Base-by-base conservation (phyloP, 2,888 invertebrate genomes). In the Trichopoda pennipes region DNA sequence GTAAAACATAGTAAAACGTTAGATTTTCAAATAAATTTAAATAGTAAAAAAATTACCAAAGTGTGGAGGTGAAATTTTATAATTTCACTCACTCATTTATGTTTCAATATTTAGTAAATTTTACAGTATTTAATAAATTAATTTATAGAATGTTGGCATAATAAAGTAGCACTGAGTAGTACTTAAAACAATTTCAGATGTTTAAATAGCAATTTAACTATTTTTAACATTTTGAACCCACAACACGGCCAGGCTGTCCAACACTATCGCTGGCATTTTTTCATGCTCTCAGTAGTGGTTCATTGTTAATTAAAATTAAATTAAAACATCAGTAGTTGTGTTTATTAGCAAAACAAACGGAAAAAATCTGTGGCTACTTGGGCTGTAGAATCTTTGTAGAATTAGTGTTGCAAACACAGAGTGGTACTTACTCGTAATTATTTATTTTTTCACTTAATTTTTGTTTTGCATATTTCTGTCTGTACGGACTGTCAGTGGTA, bases 261-360 rank as follows among this genome's bases (percentile, higher is more conserved):
- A 66, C 63, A 28, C 1, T 28, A 8, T 38, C 12, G 12, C 12
- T 38, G 28, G 28, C 28, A 28, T 38, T 38, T 38, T 38, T 12
- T 38, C 12, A 38, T 12, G 28, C 38, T 38, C 38, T 38, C 38
- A 12, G 12, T 58, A 28, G 69, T 35, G 8, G 35, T 58, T 7
- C 28, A 28, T 28, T 4, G 28, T 28, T 28, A 28, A 28, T 28
- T 28, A 7, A 28, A 28, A 28, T 28, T 80, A 58, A 77, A 77
- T 70, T 58, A 70, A 70, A 77, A 49, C 70, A 64, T 77, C 64
- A 77, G 70, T 77, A 70, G 64, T 70, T 32, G 75, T 60, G 69
- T 70, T 53, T 35, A 69, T 44, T 55, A 23, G 17, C 17, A n/a
- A 17, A n/a, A 47, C 17, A n/a, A 47, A n/a, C n/a, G n/a, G n/a